Evolutionary conservation across 2,113 vertebrate genomes (phyloP).

Genomic region (Clarias magur): DNA sequence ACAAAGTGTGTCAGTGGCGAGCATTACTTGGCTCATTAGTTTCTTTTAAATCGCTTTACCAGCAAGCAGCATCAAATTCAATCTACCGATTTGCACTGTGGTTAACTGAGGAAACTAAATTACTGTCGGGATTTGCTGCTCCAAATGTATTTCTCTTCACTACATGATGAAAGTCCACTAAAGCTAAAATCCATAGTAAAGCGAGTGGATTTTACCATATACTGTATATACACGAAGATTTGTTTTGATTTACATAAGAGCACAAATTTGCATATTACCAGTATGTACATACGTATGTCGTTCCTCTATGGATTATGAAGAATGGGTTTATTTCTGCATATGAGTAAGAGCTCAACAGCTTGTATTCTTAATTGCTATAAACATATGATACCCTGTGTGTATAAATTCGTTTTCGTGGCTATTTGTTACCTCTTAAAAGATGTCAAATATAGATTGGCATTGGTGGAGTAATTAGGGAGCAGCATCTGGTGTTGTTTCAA

Average conservation of each 20-base stretch:
- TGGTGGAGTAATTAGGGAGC: conserved; percentile 39
- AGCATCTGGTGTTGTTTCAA: conserved; percentile 40
- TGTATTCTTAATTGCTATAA: conserved; percentile 1
- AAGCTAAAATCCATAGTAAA: not conserved
- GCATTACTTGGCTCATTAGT: conserved; percentile 31
- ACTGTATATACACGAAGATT: not conserved
- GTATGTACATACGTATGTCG: conserved; percentile 1
- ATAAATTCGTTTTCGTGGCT: not conserved
- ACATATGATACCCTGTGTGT: not conserved
- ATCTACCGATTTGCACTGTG: conserved; percentile 37
- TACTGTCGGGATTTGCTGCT: not conserved
- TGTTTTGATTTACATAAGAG: not conserved
- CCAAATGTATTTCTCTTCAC: conserved; percentile 13
- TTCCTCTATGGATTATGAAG: not conserved
- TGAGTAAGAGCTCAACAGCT: not conserved
- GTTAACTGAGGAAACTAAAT: conserved; percentile 34
- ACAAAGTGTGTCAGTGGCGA: conserved; percentile 20
- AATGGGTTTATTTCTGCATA: not conserved
- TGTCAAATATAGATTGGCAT: conserved; percentile 19
- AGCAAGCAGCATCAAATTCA: conserved; percentile 27
- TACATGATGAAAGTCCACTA: not conserved
- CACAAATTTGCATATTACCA: not conserved
- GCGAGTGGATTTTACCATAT: not conserved
- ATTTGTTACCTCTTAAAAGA: conserved; percentile 6
- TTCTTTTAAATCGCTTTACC: conserved; percentile 32